Evolutionary conservation across 2,888 invertebrate genomes (phyloP), one percentile per base, ranked within the genome.

Genomic region (Perithous albicinctus): DNA sequence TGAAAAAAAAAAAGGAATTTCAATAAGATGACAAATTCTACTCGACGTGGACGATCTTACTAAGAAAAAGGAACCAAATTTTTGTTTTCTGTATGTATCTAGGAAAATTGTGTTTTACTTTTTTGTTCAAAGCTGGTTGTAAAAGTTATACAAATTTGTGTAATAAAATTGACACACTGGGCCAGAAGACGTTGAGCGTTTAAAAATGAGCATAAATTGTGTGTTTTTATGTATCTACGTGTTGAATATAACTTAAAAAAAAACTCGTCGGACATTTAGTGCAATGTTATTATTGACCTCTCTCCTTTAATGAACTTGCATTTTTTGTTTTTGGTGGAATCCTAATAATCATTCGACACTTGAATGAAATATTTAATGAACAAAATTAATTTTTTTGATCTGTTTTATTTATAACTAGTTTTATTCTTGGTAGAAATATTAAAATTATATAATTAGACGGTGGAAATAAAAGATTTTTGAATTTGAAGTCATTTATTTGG

Each of bases 231-330:
- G 35, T 59, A 59, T 59, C 59, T 59, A 59, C 32, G 59, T 59
- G 59, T 59, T 59, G 5, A 23, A 54, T 35, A 74, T 67, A 32
- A n/a, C n/a, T n/a, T 59, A 43, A 20, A 43, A 35, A 70, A 64
- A 69, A 54, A 29, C 38, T 43, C 64, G 63, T 80, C 43, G 12
- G 54, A 69, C 63, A 63, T 74, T 56, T 73, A 56, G 23, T 51
- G 48, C 41, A 56, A 15, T 18, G 59, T 54, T 54, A 66, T 72
- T 59, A 48, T 64, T 56, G 5, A 15, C 54, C 29, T 0, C 15
- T 43, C 54, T 7, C 1, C 5, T 26, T n/a, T n/a, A n/a, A n/a
- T n/a, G n/a, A n/a, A n/a, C n/a, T n/a, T n/a, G n/a, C n/a, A n/a
- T n/a, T n/a, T n/a, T n/a, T n/a, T n/a, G n/a, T n/a, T n/a, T n/a